Conservation (phyloP, 2,888 invertebrate genomes). For the Pristionchus arcanus region DNA sequence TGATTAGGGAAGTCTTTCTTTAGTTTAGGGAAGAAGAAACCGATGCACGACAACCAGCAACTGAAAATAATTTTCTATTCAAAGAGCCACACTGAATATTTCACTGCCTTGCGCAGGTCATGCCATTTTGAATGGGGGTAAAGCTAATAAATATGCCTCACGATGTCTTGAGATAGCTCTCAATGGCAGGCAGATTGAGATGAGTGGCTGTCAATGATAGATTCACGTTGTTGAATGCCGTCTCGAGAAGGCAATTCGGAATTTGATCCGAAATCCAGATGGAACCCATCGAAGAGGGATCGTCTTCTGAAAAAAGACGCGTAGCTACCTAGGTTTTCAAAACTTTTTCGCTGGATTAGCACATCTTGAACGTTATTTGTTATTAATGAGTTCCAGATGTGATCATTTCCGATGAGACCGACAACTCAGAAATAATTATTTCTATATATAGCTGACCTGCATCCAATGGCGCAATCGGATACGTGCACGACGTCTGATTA, state of each 20-base stretch:
- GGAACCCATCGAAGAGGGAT: constrained; percentile 26
- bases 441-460: background rate
- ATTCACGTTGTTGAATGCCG: constrained; percentile 28
- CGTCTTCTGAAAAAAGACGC: constrained; percentile 5
- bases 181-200: constrained; percentile 36
- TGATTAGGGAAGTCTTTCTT: constrained; percentile 43
- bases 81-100: background rate
- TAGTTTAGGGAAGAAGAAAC: constrained; percentile 46
- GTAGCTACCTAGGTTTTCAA: background rate
- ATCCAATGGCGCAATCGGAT: background rate
- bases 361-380: background rate
- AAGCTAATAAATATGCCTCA: background rate
- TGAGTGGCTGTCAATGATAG: constrained; percentile 26
- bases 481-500: constrained; percentile 25
- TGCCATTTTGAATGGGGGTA: background rate
- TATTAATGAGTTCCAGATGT: background rate
- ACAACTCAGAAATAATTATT: background rate
- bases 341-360: background rate
- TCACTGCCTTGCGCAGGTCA: background rate
- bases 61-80: constrained; percentile 12
- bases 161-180: constrained; percentile 49
- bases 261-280: constrained; percentile 51
- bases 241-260: constrained; percentile 51
- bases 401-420: too few species aligned
- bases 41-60: constrained; percentile 40